phyloP scores from a whole-genome alignment of 2,113 vertebrate species.

The Silurus meridionalis region DNA sequence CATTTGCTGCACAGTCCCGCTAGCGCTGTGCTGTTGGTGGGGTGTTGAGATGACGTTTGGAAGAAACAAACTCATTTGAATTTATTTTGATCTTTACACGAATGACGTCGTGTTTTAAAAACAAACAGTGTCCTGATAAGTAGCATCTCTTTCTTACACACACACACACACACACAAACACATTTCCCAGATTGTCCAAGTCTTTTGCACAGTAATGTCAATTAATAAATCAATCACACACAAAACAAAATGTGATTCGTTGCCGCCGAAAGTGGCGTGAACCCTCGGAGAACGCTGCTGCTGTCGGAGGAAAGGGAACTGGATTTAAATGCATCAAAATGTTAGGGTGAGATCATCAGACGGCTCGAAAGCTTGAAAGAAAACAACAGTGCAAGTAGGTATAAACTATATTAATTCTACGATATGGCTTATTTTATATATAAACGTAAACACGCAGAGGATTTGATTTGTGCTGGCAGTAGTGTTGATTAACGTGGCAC shows the following conservation, averaged over 20 bases:
- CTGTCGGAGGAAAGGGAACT: neutral
- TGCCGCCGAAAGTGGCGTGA: neutral
- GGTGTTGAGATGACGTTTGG: too few species aligned
- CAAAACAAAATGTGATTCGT: conserved; percentile 15
- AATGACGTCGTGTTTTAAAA: neutral
- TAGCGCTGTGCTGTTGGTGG: too few species aligned
- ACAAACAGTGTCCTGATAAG: neutral
- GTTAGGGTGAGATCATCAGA: neutral
- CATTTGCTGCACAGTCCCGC: neutral
- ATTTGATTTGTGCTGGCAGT: neutral
- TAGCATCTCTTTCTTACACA: neutral
- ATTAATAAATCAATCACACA: conserved; percentile 27
- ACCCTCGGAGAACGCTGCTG: neutral
- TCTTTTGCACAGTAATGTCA: neutral
- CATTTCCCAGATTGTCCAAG: neutral
- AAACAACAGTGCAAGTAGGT: neutral
- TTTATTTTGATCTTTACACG: too few species aligned
- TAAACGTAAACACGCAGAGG: neutral
- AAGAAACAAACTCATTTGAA: too few species aligned
- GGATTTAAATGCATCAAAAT: neutral
- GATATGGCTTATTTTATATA: neutral
- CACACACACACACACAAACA: too few species aligned
- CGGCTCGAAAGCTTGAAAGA: neutral
- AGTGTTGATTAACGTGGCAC: conserved; percentile 31
- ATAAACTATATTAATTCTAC: neutral